Percentiles rank a stretch among this genome's conserved stretches.
Evolutionary conservation across 2,888 invertebrate genomes (phyloP).

Genomic region (Drosophila demipolita): DNA sequence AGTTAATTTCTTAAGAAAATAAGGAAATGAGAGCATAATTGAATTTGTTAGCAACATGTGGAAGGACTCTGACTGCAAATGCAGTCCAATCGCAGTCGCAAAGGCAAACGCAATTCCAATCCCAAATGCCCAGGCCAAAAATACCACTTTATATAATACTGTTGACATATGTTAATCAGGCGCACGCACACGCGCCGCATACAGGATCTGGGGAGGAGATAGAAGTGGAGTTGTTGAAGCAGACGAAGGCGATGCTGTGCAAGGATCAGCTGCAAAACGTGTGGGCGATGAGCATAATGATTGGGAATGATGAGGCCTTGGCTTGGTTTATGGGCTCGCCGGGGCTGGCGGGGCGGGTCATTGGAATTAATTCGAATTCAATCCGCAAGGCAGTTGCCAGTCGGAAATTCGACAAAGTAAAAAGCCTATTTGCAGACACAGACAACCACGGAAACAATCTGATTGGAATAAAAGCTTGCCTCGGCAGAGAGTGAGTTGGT

Average conservation of each 20-base stretch:
- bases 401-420: slow-evolving; percentile 70
- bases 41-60: slow-evolving; percentile 71
- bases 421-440: slow-evolving; percentile 76
- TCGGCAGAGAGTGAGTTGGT: slow-evolving; percentile 6
- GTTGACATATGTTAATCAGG: slow-evolving; percentile 85
- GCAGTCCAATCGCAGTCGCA: slow-evolving; percentile 30
- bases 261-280: slow-evolving; percentile 60
- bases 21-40: slow-evolving; percentile 79
- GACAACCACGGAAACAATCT: slow-evolving; percentile 83
- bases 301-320: slow-evolving; percentile 51
- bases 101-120: slow-evolving; percentile 22
- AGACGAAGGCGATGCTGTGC: slow-evolving; percentile 29
- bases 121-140: slow-evolving; percentile 64
- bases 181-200: slow-evolving; percentile 81
- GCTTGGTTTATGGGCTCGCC: slow-evolving; percentile 2
- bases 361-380: slow-evolving; percentile 84
- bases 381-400: slow-evolving; percentile 65
- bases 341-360: slow-evolving; percentile 74
- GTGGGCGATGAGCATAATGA: slow-evolving; percentile 57
- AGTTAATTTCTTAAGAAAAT: slow-evolving; percentile 80
- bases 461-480: slow-evolving; percentile 81
- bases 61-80: slow-evolving; percentile 15
- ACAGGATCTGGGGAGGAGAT: slow-evolving; percentile 19
- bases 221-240: slow-evolving; percentile 22
- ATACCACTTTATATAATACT: slow-evolving; percentile 82